Evolutionary conservation across 2,113 vertebrate genomes (phyloP), one percentile per base, ranked within the genome.

Genomic region (Blennius ocellaris): DNA sequence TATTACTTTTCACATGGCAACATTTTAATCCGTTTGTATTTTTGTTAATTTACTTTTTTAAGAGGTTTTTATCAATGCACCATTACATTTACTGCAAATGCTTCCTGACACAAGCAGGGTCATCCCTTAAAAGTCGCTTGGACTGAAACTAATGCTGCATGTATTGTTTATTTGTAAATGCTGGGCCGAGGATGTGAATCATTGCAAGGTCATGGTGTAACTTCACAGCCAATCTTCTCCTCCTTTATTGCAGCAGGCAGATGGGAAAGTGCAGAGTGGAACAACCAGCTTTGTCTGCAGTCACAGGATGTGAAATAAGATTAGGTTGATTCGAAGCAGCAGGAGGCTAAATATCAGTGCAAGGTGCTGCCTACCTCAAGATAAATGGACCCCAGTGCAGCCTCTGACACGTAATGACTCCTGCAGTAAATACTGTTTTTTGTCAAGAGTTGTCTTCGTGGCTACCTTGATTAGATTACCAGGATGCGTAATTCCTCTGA

Each of bases 401-500:
- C 51, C 45, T 76, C 81, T 60, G 81, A 81, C 82, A 78, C 64
- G 43, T 83, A 82, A 91, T 88, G 88, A 80, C 82, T 88, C 36
- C 69, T 73, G 37, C 45, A 67, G 84, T 90, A 90, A 90, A 82
- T 56, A 53, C 83, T 78, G 84, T 40, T 81, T 89, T 89, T 73
- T 77, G 83, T 87, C 78, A 78, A 30, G 83, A 70, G 53, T 83
- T 83, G 82, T 74, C 63, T 90, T 88, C 53, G 68, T 64, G 78
- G 82, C 70, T 73, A 53, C 64, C 63, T 56, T 76, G 69, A 90
- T 94, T 92, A 82, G 76, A 88, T 90, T 89, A 80, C 54, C 12
- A 38, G 57, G 51, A 76, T 80, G 63, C 60, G 66, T 90, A 83
- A 90, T 89, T 79, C 72, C 78, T 82, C 84, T 60, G 73, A 85